Evolutionary conservation across 2,888 invertebrate species (phyloP).

Genomic region (Dromius quadrimaculatus): DNA sequence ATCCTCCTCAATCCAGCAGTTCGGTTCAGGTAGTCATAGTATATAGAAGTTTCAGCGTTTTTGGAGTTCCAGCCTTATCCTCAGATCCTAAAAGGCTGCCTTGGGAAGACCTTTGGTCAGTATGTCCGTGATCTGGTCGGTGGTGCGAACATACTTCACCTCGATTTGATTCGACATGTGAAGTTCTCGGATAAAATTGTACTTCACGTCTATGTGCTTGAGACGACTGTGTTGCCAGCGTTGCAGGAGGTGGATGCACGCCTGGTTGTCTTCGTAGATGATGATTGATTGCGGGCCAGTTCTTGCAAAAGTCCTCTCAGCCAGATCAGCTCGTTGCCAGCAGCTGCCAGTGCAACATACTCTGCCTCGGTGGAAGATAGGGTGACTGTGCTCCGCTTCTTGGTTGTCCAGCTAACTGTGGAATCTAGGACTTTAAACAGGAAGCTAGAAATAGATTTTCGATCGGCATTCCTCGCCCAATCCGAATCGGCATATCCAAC

Average conservation of each 20-base stretch:
- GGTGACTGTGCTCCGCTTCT: slow-evolving; percentile 58
- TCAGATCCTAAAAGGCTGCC: not conserved
- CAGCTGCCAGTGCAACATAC: slow-evolving; percentile 58
- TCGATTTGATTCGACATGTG: slow-evolving; percentile 8
- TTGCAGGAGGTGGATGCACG: slow-evolving; percentile 23
- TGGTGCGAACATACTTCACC: slow-evolving; percentile 29
- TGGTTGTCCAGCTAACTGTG: slow-evolving; percentile 58
- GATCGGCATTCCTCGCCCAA: slow-evolving; percentile 51
- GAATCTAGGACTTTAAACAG: slow-evolving; percentile 55
- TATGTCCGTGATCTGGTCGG: slow-evolving; percentile 45
- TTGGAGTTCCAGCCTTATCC: not conserved
- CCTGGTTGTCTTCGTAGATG: slow-evolving; percentile 33
- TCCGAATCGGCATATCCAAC: slow-evolving; percentile 56
- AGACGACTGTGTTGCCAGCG: slow-evolving; percentile 18
- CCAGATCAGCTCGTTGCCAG: slow-evolving; percentile 57
- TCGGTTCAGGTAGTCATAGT: no score
- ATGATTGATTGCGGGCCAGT: slow-evolving; percentile 36
- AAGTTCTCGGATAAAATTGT: slow-evolving; percentile 32
- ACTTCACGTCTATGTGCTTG: slow-evolving; percentile 47
- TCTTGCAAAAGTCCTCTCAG: slow-evolving; percentile 56
- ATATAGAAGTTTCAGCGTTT: not conserved
- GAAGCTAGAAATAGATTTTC: slow-evolving; percentile 49
- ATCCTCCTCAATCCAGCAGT: no score
- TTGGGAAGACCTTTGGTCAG: slow-evolving; percentile 31
- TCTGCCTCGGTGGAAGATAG: no score